Conservation (phyloP, 1,140 invertebrate genomes). For the Probaryconus sp. region DNA sequence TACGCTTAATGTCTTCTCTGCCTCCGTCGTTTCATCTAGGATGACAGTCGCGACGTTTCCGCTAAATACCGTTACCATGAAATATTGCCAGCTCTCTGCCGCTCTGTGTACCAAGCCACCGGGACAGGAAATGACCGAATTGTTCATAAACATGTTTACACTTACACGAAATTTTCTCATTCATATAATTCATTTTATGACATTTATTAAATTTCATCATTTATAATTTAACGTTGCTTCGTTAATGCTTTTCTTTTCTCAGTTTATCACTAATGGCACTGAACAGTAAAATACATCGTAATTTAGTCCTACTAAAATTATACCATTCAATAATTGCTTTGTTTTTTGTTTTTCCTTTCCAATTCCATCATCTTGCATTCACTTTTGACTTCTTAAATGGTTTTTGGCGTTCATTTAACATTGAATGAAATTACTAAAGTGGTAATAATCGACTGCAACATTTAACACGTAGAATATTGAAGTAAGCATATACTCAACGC, state of each 20-base stretch:
- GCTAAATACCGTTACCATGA: conserved; percentile 74
- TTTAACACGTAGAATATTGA: conserved; percentile 33
- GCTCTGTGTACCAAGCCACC: conserved; percentile 36
- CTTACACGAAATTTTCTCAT: conserved; percentile 44
- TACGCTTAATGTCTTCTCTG: conserved; percentile 76
- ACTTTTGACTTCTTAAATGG: neutral
- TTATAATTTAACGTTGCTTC: conserved; percentile 8
- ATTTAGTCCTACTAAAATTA: too few species aligned
- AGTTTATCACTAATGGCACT: neutral
- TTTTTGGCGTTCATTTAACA: neutral
- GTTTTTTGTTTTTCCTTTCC: too few species aligned
- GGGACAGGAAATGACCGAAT: conserved; percentile 51
- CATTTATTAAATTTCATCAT: conserved; percentile 35
- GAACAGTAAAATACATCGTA: too few species aligned
- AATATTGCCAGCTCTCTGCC: conserved; percentile 65
- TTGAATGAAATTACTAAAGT: conserved; percentile 21
- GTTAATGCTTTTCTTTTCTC: conserved; percentile 4
- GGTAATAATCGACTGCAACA: conserved; percentile 32
- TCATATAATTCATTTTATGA: conserved; percentile 39
- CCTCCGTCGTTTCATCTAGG: conserved; percentile 72
- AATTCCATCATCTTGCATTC: too few species aligned
- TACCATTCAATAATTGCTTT: too few species aligned
- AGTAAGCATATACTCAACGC: conserved; percentile 16
- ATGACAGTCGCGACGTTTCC: conserved; percentile 72
- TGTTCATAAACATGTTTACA: conserved; percentile 60